Evolutionary conservation across 2,797 vertebrate genomes (phyloP).

Genomic region (Coregonus suidteri): DNA sequence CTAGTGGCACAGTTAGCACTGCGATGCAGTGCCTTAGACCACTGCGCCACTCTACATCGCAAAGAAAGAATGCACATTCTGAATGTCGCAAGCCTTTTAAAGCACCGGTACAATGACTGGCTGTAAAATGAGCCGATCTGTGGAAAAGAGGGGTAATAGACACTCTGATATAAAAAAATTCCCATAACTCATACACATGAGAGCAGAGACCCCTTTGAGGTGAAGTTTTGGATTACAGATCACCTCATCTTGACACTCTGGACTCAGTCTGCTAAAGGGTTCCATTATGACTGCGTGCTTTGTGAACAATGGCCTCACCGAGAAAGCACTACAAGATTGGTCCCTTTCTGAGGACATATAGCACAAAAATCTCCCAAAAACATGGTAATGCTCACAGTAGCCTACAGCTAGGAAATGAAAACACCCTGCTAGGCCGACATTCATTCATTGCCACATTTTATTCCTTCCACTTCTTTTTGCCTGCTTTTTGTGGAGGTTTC

Average conservation of each 20-base stretch:
- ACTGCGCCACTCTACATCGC: neutral
- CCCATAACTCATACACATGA: conserved; percentile 29
- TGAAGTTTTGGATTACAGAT: conserved; percentile 58
- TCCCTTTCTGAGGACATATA: too few relatives aligned
- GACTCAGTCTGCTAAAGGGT: conserved; percentile 59
- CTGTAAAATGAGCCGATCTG: neutral
- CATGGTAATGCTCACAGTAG: conserved; percentile 34
- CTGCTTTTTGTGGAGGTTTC: conserved; percentile 6
- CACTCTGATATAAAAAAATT: too few relatives aligned
- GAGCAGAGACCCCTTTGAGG: conserved; percentile 62
- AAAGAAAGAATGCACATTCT: too few relatives aligned
- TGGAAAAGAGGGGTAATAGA: neutral
- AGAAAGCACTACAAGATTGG: conserved; percentile 33
- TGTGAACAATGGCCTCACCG: conserved; percentile 46
- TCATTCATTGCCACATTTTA: conserved; percentile 16
- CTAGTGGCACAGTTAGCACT: too few relatives aligned
- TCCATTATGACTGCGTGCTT: conserved; percentile 59
- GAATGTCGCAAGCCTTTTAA: neutral
- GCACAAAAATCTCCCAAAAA: conserved; percentile 31
- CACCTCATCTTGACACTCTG: conserved; percentile 43
- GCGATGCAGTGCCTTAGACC: too few relatives aligned
- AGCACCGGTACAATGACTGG: neutral
- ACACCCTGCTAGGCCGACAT: conserved; percentile 14
- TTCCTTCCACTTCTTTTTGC: neutral
- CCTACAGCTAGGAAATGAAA: conserved; percentile 18